phyloP scores from a whole-genome alignment of 2,888 invertebrate genomes.

The Leistus spinibarbis region DNA sequence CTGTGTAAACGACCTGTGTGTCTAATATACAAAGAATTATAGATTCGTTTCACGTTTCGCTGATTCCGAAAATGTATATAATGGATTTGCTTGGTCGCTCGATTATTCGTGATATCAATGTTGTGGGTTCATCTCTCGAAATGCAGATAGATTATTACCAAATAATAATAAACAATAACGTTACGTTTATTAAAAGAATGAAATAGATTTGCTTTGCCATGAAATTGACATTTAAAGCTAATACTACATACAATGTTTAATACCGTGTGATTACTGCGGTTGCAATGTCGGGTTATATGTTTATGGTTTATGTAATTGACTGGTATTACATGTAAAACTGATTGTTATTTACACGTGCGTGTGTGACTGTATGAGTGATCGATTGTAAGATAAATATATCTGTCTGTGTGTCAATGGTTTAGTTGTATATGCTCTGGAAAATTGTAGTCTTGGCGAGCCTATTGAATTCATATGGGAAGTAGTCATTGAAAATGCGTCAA shows the following conservation, averaged over 20 bases:
- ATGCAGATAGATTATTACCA: too few species aligned
- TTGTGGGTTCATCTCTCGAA: too few species aligned
- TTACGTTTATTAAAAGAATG: not conserved
- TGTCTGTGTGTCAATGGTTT: not conserved
- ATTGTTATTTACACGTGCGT: not conserved
- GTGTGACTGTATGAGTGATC: not conserved
- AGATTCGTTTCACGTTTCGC: too few species aligned
- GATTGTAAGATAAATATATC: not conserved
- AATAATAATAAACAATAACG: too few species aligned
- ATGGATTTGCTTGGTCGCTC: too few species aligned
- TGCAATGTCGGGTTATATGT: not conserved
- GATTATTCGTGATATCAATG: too few species aligned
- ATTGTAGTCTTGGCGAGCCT: not conserved
- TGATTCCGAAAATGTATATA: too few species aligned
- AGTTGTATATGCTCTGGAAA: not conserved
- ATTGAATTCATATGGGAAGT: not conserved
- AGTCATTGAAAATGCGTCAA: not conserved
- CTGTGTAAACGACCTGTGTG: too few species aligned
- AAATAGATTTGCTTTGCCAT: not conserved
- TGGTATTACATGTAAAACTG: not conserved
- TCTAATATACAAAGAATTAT: too few species aligned
- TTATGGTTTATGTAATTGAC: not conserved
- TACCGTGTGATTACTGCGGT: not conserved
- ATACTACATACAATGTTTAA: not conserved
- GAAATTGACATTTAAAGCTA: not conserved